These are phyloP conservation scores for Pimpla rufipes DNA, from an alignment of 2,888 invertebrate genomes.

Conservation along the genomic window DNA sequence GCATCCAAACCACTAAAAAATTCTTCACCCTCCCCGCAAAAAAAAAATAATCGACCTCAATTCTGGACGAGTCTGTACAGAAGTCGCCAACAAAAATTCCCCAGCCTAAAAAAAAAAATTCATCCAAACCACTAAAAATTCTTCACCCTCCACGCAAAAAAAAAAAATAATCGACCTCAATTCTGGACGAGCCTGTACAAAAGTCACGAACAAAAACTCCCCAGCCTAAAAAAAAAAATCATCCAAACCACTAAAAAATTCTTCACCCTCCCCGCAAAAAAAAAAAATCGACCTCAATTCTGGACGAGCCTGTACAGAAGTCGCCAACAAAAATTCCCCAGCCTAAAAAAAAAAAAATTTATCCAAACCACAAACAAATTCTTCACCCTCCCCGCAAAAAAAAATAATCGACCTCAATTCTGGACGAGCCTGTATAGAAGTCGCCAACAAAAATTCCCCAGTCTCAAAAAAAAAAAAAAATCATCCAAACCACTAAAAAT, in stretches of 20 bases:
- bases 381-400: background rate
- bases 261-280: background rate
- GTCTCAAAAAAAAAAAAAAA: too few species aligned
- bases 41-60: background rate
- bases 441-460: too few species aligned
- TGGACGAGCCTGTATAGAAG: slow-evolving; percentile 38
- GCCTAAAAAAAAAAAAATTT: background rate
- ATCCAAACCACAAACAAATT: too few species aligned
- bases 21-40: background rate
- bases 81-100: too few species aligned
- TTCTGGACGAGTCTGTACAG: slow-evolving; percentile 42
- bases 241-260: too few species aligned
- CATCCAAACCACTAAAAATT: too few species aligned
- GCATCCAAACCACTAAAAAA: too few species aligned
- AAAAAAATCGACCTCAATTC: slow-evolving; percentile 5
- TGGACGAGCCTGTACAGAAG: slow-evolving; percentile 38
- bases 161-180: too few species aligned
- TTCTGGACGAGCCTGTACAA: too few species aligned
- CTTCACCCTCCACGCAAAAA: too few species aligned
- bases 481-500: too few species aligned
- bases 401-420: background rate
- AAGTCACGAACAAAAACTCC: background rate
- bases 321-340: background rate
- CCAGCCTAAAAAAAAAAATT: too few species aligned
- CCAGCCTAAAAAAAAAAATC: background rate